phyloP scores from a whole-genome alignment of 2,113 vertebrate genomes.

The Dascyllus trimaculatus region DNA sequence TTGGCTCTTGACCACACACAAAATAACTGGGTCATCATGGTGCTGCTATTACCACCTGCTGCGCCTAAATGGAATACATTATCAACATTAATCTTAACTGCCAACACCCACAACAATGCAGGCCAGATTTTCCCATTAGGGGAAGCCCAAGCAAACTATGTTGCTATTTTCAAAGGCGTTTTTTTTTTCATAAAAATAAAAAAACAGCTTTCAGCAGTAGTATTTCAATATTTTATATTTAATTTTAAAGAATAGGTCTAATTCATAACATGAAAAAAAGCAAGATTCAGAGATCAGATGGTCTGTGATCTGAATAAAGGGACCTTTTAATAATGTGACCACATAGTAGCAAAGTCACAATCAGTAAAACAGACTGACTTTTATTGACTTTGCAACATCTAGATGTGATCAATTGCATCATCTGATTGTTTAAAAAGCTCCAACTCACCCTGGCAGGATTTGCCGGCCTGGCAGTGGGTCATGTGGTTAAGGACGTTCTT shows the following conservation, averaged over 20 bases:
- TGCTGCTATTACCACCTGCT: no score
- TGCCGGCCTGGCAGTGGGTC: slow-evolving; percentile 98
- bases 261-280: no score
- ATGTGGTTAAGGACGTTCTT: slow-evolving; percentile 99
- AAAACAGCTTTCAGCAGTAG: no score
- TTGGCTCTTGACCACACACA: no score
- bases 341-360: not conserved
- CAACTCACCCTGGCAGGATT: slow-evolving; percentile 96
- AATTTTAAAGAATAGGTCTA: no score
- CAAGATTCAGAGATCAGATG: no score
- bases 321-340: not conserved
- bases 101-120: not conserved
- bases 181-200: no score
- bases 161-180: not conserved
- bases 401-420: not conserved
- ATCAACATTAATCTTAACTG: not conserved
- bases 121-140: not conserved
- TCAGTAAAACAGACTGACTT: not conserved
- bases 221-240: no score
- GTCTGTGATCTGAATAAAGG: no score
- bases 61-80: not conserved
- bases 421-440: not conserved
- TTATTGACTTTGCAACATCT: not conserved
- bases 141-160: not conserved
- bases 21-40: no score